Evolutionary conservation across 1,140 invertebrate species (phyloP), one percentile per base, ranked within the genome.

Genomic region (Drosophila insularis): DNA sequence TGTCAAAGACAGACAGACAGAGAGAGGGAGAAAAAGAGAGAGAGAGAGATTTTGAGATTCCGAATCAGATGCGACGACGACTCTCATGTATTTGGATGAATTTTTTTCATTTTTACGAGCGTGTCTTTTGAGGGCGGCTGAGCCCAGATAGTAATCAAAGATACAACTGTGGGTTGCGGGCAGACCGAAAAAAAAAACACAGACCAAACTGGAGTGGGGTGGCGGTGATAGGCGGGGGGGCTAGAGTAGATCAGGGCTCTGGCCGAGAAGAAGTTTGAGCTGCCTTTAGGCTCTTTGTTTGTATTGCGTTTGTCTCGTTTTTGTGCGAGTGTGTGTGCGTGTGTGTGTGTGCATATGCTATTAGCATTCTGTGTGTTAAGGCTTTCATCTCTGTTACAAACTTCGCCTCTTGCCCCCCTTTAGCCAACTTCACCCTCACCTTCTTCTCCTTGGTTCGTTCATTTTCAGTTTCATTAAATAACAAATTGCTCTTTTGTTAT

Each of bases 381-480:
- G 74, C 74, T 78, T 78, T 77, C 74, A 77, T 78, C 75, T 71
- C 43, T 21, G 14, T 6, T 77, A 77, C 73, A 65, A 2, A 10
- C 3, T 10, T 17, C 43, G 19, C 17, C 14, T 8, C 27, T 6
- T 27, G 27, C 43, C 43, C 7, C 19, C 17, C 17, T 17, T 17
- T 17, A 17, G n/a, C 10, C 43, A 21, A 2, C 17, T 59, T 62
- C 68, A 74, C 59, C 62, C 32, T 53, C 19, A 23, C 56, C n/a
- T 37, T 23, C 31, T 31, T 17, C 43, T 19, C n/a, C n/a, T 27
- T 8, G 14, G 27, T 58, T 58, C 54, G 63, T 78, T 78, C 74
- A 72, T 78, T 78, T 78, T 78, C 75, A 78, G 75, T 78, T 78
- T 78, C 75, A 78, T 78, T 78, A 78, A 77, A 78, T 78, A 78